Conservation (phyloP, 2,888 invertebrate species). For the Heliconius cydno region DNA sequence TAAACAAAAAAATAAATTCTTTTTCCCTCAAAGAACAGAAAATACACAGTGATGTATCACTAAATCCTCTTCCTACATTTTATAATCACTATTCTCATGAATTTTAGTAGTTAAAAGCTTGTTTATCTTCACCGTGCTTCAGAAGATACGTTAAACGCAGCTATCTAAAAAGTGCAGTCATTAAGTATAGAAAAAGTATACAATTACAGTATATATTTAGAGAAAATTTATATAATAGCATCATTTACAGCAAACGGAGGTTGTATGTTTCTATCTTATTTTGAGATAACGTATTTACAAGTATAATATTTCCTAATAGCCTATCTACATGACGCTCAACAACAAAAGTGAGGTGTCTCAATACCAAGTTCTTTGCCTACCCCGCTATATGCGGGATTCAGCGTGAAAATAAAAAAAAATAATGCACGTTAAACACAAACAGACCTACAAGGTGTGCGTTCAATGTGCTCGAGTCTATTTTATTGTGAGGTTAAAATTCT, state of each 20-base stretch:
- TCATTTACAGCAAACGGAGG: neutral
- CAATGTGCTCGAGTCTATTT: too few species aligned
- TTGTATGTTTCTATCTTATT: neutral
- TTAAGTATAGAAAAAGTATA: neutral
- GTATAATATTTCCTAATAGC: neutral
- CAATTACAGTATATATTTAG: neutral
- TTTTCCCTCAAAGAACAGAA: neutral
- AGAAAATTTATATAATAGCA: conserved; percentile 1
- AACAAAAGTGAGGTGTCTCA: too few species aligned
- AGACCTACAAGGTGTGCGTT: too few species aligned
- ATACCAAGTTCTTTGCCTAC: too few species aligned
- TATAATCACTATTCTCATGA: neutral
- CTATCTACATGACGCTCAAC: too few species aligned
- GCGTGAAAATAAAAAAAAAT: too few species aligned
- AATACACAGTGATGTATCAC: neutral
- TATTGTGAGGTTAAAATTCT: too few species aligned
- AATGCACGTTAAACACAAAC: too few species aligned
- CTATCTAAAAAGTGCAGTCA: neutral
- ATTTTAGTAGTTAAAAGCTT: neutral
- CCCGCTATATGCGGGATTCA: too few species aligned
- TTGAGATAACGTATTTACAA: neutral
- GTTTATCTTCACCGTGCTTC: neutral
- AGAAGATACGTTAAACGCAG: neutral
- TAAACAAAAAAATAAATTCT: too few species aligned
- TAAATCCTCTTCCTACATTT: neutral